Conservation (phyloP, 2,888 invertebrate genomes). For the Clitarchus hookeri region DNA sequence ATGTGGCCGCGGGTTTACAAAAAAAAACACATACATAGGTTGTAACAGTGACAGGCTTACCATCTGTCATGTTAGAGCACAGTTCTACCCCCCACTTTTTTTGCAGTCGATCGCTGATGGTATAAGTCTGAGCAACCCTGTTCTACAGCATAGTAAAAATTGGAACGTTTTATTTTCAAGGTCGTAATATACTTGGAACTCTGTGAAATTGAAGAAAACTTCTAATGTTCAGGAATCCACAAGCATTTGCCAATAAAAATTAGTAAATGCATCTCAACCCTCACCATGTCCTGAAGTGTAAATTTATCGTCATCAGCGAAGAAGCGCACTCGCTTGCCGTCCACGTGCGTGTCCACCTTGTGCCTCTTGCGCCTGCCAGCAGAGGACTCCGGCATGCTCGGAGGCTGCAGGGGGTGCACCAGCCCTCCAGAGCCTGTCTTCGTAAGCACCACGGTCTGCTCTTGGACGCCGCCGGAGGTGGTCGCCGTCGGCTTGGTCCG, state of each 20-base stretch:
- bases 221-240: too few species aligned
- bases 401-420: slow-evolving; percentile 65
- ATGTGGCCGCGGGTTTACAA: too few species aligned
- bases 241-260: not conserved
- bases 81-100: too few species aligned
- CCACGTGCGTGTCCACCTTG: slow-evolving; percentile 71
- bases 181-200: too few species aligned
- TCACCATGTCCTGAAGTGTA: slow-evolving; percentile 81
- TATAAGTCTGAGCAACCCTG: too few species aligned
- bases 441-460: slow-evolving; percentile 68
- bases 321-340: slow-evolving; percentile 76
- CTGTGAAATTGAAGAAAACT: too few species aligned
- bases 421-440: slow-evolving; percentile 61
- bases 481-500: slow-evolving; percentile 44
- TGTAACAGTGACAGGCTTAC: too few species aligned
- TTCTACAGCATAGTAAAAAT: too few species aligned
- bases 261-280: slow-evolving; percentile 38
- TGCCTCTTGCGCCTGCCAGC: slow-evolving; percentile 56
- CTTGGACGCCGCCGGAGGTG: slow-evolving; percentile 48
- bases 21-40: too few species aligned
- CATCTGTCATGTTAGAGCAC: too few species aligned
- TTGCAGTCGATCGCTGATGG: too few species aligned
- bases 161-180: too few species aligned
- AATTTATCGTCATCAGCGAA: slow-evolving; percentile 90
- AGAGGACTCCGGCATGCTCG: slow-evolving; percentile 47